Conservation (phyloP, 1,140 invertebrate genomes). For the Drosophila pseudoananassae region DNA sequence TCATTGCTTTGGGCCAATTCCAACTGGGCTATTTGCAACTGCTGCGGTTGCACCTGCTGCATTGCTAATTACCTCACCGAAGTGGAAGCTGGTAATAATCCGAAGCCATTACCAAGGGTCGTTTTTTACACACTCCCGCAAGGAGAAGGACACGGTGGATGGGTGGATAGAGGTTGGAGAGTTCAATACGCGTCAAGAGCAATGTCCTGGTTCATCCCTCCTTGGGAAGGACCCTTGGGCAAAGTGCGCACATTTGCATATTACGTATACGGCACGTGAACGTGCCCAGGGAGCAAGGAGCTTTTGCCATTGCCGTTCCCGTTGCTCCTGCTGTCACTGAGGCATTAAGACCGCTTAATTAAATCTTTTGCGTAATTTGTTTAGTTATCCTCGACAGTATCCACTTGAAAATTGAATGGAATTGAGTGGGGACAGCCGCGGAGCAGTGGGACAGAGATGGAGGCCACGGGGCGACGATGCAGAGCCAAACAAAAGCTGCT, state of each 20-base stretch:
- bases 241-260: constrained; percentile 67
- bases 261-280: constrained; percentile 73
- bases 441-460: neutral
- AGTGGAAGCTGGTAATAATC: constrained; percentile 25
- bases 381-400: constrained; percentile 67
- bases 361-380: constrained; percentile 80
- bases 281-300: constrained; percentile 43
- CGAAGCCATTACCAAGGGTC: constrained; percentile 41
- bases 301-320: neutral
- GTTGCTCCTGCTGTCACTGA: constrained; percentile 41
- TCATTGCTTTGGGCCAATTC: constrained; percentile 23
- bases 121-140: neutral
- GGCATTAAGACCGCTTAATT: constrained; percentile 70
- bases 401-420: constrained; percentile 73
- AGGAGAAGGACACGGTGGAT: neutral
- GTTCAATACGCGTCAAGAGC: constrained; percentile 27
- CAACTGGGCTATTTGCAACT: constrained; percentile 14
- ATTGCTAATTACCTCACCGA: constrained; percentile 56
- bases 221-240: constrained; percentile 23
- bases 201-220: constrained; percentile 7
- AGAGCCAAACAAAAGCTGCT: constrained; percentile 60
- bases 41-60: constrained; percentile 36
- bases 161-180: neutral
- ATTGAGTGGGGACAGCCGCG: constrained; percentile 8
- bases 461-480: too few relatives aligned